Conservation (phyloP, 1,140 invertebrate genomes). For the Pteromalus puparum region DNA sequence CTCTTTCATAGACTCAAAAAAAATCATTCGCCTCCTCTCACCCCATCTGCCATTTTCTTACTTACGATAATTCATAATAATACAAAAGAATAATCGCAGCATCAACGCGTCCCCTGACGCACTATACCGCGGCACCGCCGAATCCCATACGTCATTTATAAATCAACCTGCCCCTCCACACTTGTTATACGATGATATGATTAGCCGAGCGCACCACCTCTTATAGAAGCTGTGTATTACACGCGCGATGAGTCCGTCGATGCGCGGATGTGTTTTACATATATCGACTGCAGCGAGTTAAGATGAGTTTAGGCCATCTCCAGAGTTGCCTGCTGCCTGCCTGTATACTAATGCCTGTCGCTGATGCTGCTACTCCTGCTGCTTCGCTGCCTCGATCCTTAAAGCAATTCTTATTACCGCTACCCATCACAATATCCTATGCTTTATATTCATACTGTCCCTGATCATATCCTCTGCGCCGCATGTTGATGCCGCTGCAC, state of each 20-base stretch:
- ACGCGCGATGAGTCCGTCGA: background rate
- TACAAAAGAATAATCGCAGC: too few relatives aligned
- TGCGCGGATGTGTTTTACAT: background rate
- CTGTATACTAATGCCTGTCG: conserved; percentile 49
- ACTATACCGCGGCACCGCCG: background rate
- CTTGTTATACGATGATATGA: background rate
- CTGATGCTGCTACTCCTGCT: conserved; percentile 17
- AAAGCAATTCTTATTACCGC: too few relatives aligned
- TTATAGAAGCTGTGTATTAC: conserved; percentile 1
- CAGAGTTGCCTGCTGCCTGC: conserved; percentile 74
- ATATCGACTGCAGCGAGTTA: conserved; percentile 19
- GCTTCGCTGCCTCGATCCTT: conserved; percentile 2
- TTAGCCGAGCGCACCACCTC: background rate
- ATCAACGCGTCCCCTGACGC: background rate
- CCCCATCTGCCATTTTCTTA: background rate
- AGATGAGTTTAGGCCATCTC: conserved; percentile 73
- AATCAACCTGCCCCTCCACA: background rate
- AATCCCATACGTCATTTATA: background rate
- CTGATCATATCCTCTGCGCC: background rate
- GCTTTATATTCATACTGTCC: background rate
- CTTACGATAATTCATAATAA: background rate
- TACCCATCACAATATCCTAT: background rate
- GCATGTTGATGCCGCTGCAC: conserved; percentile 36
- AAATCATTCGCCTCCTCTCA: background rate
- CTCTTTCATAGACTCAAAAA: background rate